Conservation (phyloP, 2,113 vertebrate species). For the Procavia capensis region DNA sequence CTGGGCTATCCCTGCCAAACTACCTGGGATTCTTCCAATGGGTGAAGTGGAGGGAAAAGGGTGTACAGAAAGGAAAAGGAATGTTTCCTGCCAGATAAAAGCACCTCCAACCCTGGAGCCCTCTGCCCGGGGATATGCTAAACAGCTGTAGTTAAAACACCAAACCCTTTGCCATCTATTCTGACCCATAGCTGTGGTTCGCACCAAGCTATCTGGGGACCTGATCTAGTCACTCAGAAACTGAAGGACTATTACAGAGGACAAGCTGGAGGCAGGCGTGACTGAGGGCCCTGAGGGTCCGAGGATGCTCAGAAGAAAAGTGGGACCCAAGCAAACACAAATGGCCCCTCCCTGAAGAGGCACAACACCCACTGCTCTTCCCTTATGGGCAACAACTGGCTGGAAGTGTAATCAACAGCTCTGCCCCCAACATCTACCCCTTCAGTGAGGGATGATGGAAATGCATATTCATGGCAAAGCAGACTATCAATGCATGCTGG, state of each 20-base stretch:
- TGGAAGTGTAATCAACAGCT: slow-evolving; percentile 85
- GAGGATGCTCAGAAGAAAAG: slow-evolving; percentile 67
- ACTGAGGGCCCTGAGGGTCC: slow-evolving; percentile 75
- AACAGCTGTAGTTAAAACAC: slow-evolving; percentile 64
- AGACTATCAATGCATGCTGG: slow-evolving; percentile 68
- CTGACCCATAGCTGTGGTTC: slow-evolving; percentile 57
- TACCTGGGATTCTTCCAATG: not conserved
- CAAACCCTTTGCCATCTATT: not conserved
- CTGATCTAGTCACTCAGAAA: slow-evolving; percentile 82
- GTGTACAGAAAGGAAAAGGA: not conserved
- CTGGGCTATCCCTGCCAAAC: not conserved
- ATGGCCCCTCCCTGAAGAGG: slow-evolving; percentile 79
- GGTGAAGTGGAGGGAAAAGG: not conserved
- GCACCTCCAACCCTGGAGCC: not conserved
- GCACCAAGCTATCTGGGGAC: slow-evolving; percentile 78
- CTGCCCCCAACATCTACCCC: slow-evolving; percentile 84
- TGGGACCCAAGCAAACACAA: slow-evolving; percentile 81
- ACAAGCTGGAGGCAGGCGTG: slow-evolving; percentile 75
- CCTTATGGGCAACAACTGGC: slow-evolving; percentile 86
- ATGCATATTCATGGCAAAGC: slow-evolving; percentile 77
- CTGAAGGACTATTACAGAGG: slow-evolving; percentile 61
- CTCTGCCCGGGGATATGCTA: slow-evolving; percentile 63
- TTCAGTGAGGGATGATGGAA: slow-evolving; percentile 81
- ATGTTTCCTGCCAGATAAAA: not conserved
- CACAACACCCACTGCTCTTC: slow-evolving; percentile 82